phyloP scores from a whole-genome alignment of 2,113 vertebrate genomes.

The Elanoides forficatus region DNA sequence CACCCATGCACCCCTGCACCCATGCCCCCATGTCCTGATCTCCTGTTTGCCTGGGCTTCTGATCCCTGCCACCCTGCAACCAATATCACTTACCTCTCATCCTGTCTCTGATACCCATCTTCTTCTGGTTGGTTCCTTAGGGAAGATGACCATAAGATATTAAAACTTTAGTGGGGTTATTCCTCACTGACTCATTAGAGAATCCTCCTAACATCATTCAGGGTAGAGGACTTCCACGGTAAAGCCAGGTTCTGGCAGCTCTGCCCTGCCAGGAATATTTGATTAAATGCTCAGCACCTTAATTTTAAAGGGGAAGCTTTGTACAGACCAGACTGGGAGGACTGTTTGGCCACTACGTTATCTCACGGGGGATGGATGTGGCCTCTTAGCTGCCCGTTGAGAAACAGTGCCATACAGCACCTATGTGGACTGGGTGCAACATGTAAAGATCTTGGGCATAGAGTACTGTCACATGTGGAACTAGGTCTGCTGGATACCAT shows the following conservation, averaged over 20 bases:
- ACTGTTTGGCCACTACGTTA: accelerated
- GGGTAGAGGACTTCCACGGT: background rate
- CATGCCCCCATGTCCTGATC: accelerated
- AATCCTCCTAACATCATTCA: background rate
- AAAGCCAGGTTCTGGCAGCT: background rate
- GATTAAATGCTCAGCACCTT: background rate
- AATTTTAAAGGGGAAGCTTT: background rate
- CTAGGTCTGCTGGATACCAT: background rate
- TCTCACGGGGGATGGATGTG: background rate
- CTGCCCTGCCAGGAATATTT: background rate
- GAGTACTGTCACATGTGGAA: background rate
- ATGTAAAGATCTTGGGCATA: accelerated
- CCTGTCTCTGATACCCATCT: background rate
- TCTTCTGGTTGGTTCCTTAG: background rate
- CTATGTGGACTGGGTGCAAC: accelerated
- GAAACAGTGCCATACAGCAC: background rate
- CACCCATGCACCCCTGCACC: background rate
- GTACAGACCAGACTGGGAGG: background rate
- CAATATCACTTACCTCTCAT: background rate
- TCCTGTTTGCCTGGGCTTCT: background rate
- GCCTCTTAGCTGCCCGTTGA: background rate
- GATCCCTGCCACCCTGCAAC: background rate
- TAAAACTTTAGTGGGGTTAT: background rate
- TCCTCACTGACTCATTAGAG: background rate
- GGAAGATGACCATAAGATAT: background rate